Conservation (phyloP, 2,797 vertebrate species). For the Cephalopachus bancanus region DNA sequence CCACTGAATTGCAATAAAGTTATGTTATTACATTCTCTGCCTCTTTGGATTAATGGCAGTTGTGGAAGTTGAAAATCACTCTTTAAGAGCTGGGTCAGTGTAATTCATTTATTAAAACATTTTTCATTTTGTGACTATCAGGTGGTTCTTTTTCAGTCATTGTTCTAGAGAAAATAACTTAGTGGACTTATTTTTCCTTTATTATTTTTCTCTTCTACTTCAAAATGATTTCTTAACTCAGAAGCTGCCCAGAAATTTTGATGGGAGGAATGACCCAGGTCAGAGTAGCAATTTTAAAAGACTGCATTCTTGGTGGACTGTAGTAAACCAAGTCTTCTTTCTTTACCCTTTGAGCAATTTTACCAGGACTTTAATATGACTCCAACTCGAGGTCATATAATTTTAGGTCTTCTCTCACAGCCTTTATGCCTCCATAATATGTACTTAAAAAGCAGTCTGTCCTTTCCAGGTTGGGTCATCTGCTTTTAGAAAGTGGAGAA, state of each 20-base stretch:
- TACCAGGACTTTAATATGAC: neutral
- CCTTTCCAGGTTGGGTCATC: neutral
- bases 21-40: conserved; percentile 42
- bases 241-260: conserved; percentile 36
- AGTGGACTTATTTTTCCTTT: neutral
- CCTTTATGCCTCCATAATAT: neutral
- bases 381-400: neutral
- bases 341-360: neutral
- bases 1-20: conserved; percentile 33
- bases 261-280: conserved; percentile 49
- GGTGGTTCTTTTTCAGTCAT: neutral
- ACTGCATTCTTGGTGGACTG: neutral
- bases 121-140: conserved; percentile 65
- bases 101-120: conserved; percentile 71
- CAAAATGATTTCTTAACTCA: conserved; percentile 70
- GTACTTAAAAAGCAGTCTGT: neutral
- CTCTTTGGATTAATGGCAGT: conserved; percentile 33
- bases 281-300: conserved; percentile 51
- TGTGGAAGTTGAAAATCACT: conserved; percentile 2
- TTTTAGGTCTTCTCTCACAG: neutral
- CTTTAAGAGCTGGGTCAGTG: conserved; percentile 44
- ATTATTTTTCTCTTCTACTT: conserved; percentile 47
- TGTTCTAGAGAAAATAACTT: conserved; percentile 32
- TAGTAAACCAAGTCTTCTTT: neutral
- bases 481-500: neutral